A percentile compares a stretch with the other conserved stretches of the same genome.
Conservation (phyloP, 2,113 vertebrate genomes). For the Gila orcuttii region DNA sequence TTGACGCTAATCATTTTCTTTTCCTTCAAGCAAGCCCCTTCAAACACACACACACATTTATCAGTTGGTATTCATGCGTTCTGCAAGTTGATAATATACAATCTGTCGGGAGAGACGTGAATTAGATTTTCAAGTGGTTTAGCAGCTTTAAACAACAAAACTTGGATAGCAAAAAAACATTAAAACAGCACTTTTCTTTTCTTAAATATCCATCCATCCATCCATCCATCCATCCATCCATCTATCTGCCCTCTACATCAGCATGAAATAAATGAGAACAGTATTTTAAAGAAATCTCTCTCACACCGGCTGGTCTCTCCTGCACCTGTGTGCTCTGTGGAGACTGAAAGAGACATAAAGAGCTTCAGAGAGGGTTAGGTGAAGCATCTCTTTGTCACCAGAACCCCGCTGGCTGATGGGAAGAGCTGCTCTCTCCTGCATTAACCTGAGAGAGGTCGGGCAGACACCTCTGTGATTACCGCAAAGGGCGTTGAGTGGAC, state of each 20-base stretch:
- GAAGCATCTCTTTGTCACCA: conserved; percentile 28
- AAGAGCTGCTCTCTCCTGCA: conserved; percentile 52
- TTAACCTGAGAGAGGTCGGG: conserved; percentile 52
- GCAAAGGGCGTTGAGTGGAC: conserved; percentile 19
- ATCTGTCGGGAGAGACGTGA: conserved; percentile 1
- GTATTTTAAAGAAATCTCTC: conserved; percentile 25
- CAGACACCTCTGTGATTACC: conserved; percentile 47
- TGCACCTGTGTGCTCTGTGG: conserved; percentile 29
- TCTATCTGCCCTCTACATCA: not conserved
- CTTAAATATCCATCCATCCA: no score
- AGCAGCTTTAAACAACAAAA: not conserved
- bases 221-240: no score
- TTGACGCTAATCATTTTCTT: conserved; percentile 44
- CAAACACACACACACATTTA: conserved; percentile 38
- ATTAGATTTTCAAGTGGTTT: conserved; percentile 21
- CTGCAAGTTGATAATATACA: conserved; percentile 33
- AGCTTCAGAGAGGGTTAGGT: conserved; percentile 14
- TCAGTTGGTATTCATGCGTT: conserved; percentile 24
- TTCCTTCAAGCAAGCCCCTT: conserved; percentile 30
- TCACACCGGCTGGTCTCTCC: conserved; percentile 39
- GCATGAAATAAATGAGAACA: not conserved
- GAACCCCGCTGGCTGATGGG: conserved; percentile 45
- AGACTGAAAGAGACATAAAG: conserved; percentile 32
- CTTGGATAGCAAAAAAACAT: not conserved
- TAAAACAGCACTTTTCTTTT: not conserved